phyloP scores from a whole-genome alignment of 2,113 vertebrate species.

The Leptocoma aspasia region DNA sequence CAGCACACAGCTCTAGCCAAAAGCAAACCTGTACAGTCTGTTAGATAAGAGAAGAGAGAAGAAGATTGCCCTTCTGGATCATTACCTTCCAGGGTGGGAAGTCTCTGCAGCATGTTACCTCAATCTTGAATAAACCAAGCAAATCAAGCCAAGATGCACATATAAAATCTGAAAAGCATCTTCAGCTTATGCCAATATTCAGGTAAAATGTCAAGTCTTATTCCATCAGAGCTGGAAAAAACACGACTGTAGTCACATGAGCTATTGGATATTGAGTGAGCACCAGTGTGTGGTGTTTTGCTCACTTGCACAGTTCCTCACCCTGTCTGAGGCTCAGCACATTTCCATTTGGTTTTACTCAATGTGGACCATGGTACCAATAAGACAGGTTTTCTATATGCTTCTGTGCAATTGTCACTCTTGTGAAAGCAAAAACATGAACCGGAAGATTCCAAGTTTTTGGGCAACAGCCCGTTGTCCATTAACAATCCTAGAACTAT shows the following conservation, averaged over 20 bases:
- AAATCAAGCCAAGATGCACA: slow-evolving; percentile 27
- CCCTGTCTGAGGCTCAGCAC: not conserved
- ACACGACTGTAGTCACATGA: not conserved
- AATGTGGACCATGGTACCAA: not conserved
- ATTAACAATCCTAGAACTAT: rapidly evolving
- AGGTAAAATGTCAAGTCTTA: slow-evolving; percentile 42
- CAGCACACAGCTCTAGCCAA: not conserved
- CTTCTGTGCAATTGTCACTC: not conserved
- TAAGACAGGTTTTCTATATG: not conserved
- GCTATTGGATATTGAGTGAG: not conserved
- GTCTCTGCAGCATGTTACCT: not conserved
- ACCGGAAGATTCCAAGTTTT: not conserved
- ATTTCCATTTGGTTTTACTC: not conserved
- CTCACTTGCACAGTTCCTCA: not conserved
- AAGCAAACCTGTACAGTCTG: not conserved
- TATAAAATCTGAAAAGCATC: slow-evolving; percentile 19
- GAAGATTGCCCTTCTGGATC: not conserved
- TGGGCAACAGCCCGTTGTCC: not conserved
- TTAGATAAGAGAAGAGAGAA: not conserved
- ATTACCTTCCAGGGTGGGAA: not conserved
- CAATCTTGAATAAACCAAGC: not conserved
- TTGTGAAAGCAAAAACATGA: not conserved
- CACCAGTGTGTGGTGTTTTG: rapidly evolving
- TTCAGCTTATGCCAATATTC: not conserved
- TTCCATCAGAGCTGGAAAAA: slow-evolving; percentile 10